Evolutionary conservation across 1,140 invertebrate species (phyloP).

Genomic region (Drosophila insularis): DNA sequence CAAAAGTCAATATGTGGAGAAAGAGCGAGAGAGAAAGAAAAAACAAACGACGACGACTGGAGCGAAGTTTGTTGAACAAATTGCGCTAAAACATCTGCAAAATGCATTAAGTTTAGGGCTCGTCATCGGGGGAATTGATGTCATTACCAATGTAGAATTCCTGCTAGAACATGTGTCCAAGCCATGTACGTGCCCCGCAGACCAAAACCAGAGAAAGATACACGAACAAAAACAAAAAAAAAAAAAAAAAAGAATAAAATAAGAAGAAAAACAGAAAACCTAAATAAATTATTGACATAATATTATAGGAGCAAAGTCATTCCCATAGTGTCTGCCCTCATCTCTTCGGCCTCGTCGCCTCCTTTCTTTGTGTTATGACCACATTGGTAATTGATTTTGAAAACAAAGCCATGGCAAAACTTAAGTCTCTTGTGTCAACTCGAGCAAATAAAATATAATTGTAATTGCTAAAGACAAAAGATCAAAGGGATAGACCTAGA

Average conservation of each 20-base stretch:
- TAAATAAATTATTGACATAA: slow-evolving; percentile 79
- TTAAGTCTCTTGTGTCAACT: slow-evolving; percentile 61
- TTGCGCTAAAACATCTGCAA: slow-evolving; percentile 57
- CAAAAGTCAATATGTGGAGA: background rate
- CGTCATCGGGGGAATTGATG: slow-evolving; percentile 63
- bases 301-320: slow-evolving; percentile 29
- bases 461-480: slow-evolving; percentile 77
- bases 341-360: background rate
- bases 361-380: slow-evolving; percentile 47
- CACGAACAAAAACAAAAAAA: background rate
- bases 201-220: slow-evolving; percentile 21
- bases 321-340: background rate
- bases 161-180: slow-evolving; percentile 79
- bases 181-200: slow-evolving; percentile 54
- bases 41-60: too few species aligned
- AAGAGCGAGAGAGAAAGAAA: background rate
- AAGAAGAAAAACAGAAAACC: slow-evolving; percentile 34
- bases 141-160: slow-evolving; percentile 74
- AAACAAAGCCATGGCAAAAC: slow-evolving; percentile 45
- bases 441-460: slow-evolving; percentile 79
- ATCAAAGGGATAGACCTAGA: slow-evolving; percentile 62
- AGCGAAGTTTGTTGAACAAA: slow-evolving; percentile 44
- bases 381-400: slow-evolving; percentile 73
- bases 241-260: background rate
- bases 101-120: slow-evolving; percentile 36